These are phyloP conservation scores for Medauroidea extradentata DNA, from an alignment of 1,140 invertebrate species.

Conservation along the genomic window DNA sequence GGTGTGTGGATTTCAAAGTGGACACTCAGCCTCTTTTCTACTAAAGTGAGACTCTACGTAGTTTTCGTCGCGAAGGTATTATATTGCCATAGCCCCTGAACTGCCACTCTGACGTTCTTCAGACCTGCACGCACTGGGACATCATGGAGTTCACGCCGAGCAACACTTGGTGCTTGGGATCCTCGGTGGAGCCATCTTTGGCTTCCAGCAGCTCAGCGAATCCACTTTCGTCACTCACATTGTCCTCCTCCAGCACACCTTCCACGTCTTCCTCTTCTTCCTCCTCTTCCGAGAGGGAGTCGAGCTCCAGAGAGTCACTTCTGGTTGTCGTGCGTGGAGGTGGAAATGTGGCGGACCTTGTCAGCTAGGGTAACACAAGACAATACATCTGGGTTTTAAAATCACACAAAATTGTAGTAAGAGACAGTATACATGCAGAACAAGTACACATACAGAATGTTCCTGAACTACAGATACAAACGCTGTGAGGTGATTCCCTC, in stretches of 20 bases:
- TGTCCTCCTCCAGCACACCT: slow-evolving; percentile 3
- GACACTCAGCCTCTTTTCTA: too few species aligned
- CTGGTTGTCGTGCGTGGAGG: not conserved
- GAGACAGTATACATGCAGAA: too few species aligned
- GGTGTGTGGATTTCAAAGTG: too few species aligned
- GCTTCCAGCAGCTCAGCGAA: slow-evolving; percentile 5
- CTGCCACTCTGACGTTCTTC: not conserved
- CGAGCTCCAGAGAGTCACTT: not conserved
- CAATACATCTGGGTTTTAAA: not conserved
- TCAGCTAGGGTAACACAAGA: not conserved
- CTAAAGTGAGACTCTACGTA: too few species aligned
- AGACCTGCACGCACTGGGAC: slow-evolving; percentile 1
- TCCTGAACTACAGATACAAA: too few species aligned
- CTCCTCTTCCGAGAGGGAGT: slow-evolving; percentile 10
- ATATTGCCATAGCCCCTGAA: too few species aligned
- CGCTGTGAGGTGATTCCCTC: too few species aligned
- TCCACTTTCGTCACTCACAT: slow-evolving; percentile 11
- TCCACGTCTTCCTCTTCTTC: not conserved
- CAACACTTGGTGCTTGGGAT: not conserved
- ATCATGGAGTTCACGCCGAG: not conserved
- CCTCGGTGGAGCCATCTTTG: not conserved
- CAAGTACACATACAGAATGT: too few species aligned
- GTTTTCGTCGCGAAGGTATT: too few species aligned
- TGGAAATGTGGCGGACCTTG: too few species aligned
- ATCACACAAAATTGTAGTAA: not conserved